Percentiles rank a stretch among this genome's conserved stretches.
phyloP scores from a whole-genome alignment of 92 coral and sea anemone genomes.

The Parazoanthus atlanticus region DNA sequence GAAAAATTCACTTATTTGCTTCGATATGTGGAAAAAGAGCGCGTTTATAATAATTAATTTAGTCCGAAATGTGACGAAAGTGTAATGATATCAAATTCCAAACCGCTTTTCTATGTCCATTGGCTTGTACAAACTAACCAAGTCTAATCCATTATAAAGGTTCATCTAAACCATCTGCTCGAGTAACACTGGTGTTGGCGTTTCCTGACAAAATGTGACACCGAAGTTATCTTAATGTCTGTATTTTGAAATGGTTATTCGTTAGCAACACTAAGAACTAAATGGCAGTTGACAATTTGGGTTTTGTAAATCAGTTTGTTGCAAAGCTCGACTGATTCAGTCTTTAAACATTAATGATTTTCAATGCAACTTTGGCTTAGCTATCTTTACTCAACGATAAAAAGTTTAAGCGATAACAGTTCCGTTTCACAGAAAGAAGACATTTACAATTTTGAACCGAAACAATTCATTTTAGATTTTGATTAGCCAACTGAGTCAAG shows the following conservation, averaged over 20 bases:
- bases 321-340: too few species aligned
- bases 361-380: neutral
- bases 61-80: neutral
- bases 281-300: neutral
- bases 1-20: neutral
- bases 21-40: neutral
- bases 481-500: neutral
- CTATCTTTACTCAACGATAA: neutral
- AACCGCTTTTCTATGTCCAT: neutral
- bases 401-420: neutral
- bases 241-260: neutral
- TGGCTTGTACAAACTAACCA: neutral
- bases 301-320: too few species aligned
- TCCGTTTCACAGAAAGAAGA: neutral
- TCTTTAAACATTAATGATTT: neutral
- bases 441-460: neutral
- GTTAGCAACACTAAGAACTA: neutral
- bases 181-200: neutral
- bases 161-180: slow-evolving; percentile 7
- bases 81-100: neutral
- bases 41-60: too few species aligned
- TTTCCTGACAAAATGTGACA: neutral
- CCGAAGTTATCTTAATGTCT: neutral
- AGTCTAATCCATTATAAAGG: neutral
- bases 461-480: too few species aligned